A percentile compares a stretch with the other conserved stretches of the same genome.
Conservation (phyloP, 1,140 invertebrate genomes). For the Nasonia giraulti region DNA sequence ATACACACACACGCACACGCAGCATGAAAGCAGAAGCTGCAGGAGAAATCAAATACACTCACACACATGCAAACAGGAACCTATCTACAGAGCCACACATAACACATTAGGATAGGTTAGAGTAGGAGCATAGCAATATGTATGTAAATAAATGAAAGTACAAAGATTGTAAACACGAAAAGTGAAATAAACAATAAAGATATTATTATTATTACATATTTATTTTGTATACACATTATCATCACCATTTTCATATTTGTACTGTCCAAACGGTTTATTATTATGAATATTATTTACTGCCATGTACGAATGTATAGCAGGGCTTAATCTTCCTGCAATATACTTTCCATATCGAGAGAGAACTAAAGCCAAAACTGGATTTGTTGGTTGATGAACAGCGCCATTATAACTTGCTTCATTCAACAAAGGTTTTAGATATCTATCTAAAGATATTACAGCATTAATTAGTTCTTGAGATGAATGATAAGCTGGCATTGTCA, state of each 20-base stretch:
- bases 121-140: too few relatives aligned
- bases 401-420: constrained; percentile 72
- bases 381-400: constrained; percentile 74
- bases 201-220: too few relatives aligned
- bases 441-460: constrained; percentile 59
- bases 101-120: too few relatives aligned
- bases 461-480: constrained; percentile 56
- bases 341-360: constrained; percentile 79
- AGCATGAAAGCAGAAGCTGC: too few relatives aligned
- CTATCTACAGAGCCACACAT: too few relatives aligned
- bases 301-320: constrained; percentile 76
- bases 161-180: too few relatives aligned
- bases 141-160: too few relatives aligned
- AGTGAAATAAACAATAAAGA: too few relatives aligned
- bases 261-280: constrained; percentile 77
- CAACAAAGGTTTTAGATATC: constrained; percentile 54
- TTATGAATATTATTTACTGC: constrained; percentile 80
- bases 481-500: constrained; percentile 11
- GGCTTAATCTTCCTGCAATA: constrained; percentile 70
- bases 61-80: too few relatives aligned
- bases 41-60: too few relatives aligned
- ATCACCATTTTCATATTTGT: constrained; percentile 68
- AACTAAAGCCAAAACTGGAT: constrained; percentile 76
- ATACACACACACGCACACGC: too few relatives aligned
- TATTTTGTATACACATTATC: background rate